Percentiles rank a stretch among this genome's conserved stretches.
These are phyloP conservation scores for Pseudolaguvia tuberculata DNA, from an alignment of 2,113 vertebrate genomes.

Conservation along the genomic window DNA sequence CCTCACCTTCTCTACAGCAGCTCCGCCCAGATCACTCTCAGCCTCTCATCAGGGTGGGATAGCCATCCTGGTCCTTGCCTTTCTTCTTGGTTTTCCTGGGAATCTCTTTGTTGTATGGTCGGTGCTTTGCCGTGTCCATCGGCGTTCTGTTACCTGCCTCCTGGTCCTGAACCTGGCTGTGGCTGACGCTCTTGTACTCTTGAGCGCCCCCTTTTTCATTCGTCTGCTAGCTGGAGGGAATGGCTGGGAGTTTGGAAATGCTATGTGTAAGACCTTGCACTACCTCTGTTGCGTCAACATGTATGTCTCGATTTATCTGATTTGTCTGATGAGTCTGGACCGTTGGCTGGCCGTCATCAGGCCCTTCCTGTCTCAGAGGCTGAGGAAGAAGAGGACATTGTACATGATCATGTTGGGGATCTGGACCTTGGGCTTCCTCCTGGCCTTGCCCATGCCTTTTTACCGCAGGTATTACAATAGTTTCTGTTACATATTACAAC, in stretches of 20 bases:
- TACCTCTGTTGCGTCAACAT: constrained; percentile 82
- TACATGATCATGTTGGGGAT: constrained; percentile 66
- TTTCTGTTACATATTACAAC: not conserved
- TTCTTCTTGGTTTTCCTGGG: constrained; percentile 76
- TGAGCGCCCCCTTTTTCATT: constrained; percentile 79
- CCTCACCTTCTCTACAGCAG: not conserved
- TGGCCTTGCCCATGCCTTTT: constrained; percentile 76
- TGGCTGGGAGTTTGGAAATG: constrained; percentile 75
- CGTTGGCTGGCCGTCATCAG: constrained; percentile 77
- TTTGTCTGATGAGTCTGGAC: constrained; percentile 82
- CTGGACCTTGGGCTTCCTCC: constrained; percentile 72
- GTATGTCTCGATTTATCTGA: constrained; percentile 86
- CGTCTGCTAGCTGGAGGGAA: constrained; percentile 59
- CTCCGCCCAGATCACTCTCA: not conserved
- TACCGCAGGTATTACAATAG: constrained; percentile 67
- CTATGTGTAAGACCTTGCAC: constrained; percentile 75
- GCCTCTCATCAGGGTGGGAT: constrained; percentile 58
- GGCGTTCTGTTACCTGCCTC: constrained; percentile 76
- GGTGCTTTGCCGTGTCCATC: constrained; percentile 68
- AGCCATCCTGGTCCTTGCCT: constrained; percentile 70
- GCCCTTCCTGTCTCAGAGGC: constrained; percentile 76
- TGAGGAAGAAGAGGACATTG: constrained; percentile 71
- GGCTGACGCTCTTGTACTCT: constrained; percentile 75
- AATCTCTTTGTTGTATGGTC: constrained; percentile 85
- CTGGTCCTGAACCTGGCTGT: constrained; percentile 77